These are phyloP conservation scores for Wiebesia pumilae DNA, from an alignment of 1,140 invertebrate species.

Conservation along the genomic window DNA sequence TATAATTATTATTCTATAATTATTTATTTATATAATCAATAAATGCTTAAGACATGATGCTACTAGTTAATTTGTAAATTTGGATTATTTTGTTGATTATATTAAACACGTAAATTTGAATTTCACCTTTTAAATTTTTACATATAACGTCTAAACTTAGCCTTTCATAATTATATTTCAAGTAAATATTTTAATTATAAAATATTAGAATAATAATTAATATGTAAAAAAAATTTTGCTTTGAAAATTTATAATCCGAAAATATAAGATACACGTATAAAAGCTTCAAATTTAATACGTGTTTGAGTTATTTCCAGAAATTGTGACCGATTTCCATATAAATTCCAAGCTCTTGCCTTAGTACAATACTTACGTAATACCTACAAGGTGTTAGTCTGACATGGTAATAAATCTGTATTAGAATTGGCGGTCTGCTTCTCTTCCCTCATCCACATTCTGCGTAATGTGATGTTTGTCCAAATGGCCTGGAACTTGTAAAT, in stretches of 20 bases:
- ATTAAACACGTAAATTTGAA: too few relatives aligned
- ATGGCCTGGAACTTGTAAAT: background rate
- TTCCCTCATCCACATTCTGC: background rate
- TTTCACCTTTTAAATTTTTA: too few relatives aligned
- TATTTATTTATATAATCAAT: too few relatives aligned
- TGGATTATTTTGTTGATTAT: too few relatives aligned
- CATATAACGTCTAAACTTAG: too few relatives aligned
- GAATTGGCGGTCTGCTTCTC: conserved; percentile 18
- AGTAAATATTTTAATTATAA: too few relatives aligned
- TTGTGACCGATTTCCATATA: conserved; percentile 68
- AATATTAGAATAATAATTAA: too few relatives aligned
- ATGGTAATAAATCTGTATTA: conserved; percentile 71
- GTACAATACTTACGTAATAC: conserved; percentile 47
- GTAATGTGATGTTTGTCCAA: background rate
- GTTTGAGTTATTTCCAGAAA: conserved; percentile 62
- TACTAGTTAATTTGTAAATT: too few relatives aligned
- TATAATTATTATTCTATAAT: too few relatives aligned
- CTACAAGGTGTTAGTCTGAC: conserved; percentile 64
- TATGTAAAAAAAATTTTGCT: too few relatives aligned
- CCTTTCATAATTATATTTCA: too few relatives aligned
- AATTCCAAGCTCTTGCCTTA: conserved; percentile 58
- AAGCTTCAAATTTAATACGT: background rate
- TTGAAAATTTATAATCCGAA: background rate
- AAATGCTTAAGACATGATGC: too few relatives aligned
- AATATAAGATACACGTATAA: background rate